Conservation (phyloP, 2,888 invertebrate species). For the Ophonus ardosiacus region DNA sequence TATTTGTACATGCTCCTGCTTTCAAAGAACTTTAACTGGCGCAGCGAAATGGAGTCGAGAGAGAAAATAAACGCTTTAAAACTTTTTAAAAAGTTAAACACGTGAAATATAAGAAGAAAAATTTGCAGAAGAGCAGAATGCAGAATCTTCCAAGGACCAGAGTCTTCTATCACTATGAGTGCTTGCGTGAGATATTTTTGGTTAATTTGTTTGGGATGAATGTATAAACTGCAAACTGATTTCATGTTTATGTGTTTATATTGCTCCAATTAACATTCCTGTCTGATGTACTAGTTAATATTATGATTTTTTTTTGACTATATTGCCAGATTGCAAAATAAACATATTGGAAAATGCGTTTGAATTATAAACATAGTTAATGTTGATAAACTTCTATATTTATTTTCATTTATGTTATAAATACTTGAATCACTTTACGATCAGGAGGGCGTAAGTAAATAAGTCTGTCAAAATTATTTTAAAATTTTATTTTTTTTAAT, state of each 20-base stretch:
- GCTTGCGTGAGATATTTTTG: neutral
- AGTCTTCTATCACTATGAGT: neutral
- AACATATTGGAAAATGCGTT: neutral
- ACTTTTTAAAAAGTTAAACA: conserved; percentile 60
- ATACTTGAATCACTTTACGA: too few species aligned
- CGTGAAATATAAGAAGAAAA: conserved; percentile 34
- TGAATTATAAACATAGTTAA: neutral
- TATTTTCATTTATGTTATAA: too few species aligned
- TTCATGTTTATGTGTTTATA: conserved; percentile 6
- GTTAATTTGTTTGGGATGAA: conserved; percentile 4
- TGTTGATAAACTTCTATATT: too few species aligned
- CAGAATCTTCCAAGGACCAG: too few species aligned
- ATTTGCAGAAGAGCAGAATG: conserved; percentile 20
- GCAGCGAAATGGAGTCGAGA: conserved; percentile 32
- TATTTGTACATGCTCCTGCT: conserved; percentile 59
- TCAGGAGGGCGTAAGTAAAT: too few species aligned
- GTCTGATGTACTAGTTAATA: neutral
- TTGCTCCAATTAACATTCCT: neutral
- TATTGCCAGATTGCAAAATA: neutral
- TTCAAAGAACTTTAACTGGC: conserved; percentile 50
- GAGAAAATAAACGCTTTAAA: conserved; percentile 56
- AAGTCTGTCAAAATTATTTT: too few species aligned
- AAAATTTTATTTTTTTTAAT: too few species aligned
- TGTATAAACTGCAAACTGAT: neutral
- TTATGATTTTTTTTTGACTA: neutral